Conservation (phyloP, 2,888 invertebrate genomes). For the Hydroisotoma schaefferi region DNA sequence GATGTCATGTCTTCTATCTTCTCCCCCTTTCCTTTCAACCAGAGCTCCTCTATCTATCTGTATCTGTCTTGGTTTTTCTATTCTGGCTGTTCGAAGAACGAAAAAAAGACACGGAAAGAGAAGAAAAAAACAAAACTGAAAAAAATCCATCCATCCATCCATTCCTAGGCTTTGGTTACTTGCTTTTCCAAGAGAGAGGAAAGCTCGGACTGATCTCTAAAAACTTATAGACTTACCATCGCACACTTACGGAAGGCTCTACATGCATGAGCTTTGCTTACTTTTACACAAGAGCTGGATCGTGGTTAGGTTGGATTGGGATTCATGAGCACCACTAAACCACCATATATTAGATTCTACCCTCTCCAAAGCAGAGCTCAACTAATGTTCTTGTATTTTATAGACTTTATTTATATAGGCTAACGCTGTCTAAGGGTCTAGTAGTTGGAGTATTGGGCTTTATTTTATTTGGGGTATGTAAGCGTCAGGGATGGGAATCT, state of each 20-base stretch:
- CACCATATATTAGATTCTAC: too few species aligned
- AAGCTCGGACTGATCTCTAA: background rate
- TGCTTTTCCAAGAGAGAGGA: background rate
- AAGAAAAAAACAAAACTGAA: background rate
- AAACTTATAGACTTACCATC: too few species aligned
- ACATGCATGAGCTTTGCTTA: background rate
- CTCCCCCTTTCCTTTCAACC: constrained; percentile 8
- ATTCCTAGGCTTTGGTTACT: background rate
- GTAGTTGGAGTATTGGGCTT: too few species aligned
- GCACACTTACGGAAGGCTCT: too few species aligned
- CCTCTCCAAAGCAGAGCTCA: too few species aligned
- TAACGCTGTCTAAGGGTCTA: too few species aligned
- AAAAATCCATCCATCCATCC: background rate
- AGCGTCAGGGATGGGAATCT: background rate
- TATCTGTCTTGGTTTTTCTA: constrained; percentile 7
- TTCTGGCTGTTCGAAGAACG: background rate
- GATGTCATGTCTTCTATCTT: constrained; percentile 14
- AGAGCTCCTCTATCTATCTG: constrained; percentile 10
- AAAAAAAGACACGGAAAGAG: background rate
- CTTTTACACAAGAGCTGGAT: background rate
- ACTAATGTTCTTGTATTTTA: too few species aligned
- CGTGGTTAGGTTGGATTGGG: background rate
- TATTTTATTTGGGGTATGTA: background rate
- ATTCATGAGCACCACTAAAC: too few species aligned
- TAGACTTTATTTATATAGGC: too few species aligned